Evolutionary conservation across 2,888 invertebrate species (phyloP).

Genomic region (Xestia sexstrigata): DNA sequence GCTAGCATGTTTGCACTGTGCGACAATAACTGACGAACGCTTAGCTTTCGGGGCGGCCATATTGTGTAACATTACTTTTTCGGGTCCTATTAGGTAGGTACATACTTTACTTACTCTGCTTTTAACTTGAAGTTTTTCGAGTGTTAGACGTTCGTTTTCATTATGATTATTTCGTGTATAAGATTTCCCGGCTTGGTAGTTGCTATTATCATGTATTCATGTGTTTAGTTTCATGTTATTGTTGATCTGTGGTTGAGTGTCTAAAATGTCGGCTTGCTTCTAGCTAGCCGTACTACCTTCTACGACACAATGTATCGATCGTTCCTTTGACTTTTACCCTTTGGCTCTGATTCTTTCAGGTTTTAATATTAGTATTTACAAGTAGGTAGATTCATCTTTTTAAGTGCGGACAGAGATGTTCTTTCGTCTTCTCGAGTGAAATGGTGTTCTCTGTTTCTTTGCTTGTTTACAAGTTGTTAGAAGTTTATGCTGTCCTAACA

Average conservation of each 20-base stretch:
- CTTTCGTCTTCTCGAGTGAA: not conserved
- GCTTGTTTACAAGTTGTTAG: not conserved
- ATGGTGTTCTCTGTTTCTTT: not conserved
- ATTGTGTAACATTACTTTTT: slow-evolving; percentile 37
- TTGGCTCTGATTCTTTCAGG: not conserved
- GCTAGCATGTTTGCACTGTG: slow-evolving; percentile 41
- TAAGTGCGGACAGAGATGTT: not conserved
- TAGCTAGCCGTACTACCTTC: not conserved
- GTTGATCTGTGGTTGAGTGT: not conserved
- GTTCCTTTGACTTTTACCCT: not conserved
- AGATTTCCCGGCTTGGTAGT: not conserved
- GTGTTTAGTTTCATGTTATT: not conserved
- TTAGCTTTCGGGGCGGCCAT: slow-evolving; percentile 42
- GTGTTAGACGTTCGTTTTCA: slow-evolving; percentile 14
- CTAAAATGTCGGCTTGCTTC: not conserved
- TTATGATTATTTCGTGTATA: slow-evolving; percentile 1
- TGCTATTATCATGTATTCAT: not conserved
- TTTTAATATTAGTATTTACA: not conserved
- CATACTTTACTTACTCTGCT: slow-evolving; percentile 27
- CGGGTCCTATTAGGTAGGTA: slow-evolving; percentile 9
- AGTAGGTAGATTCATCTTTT: not conserved
- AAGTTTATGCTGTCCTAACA: no score
- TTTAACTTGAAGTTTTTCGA: slow-evolving; percentile 10
- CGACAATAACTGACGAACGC: slow-evolving; percentile 38
- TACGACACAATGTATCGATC: not conserved